Evolutionary conservation across 2,888 invertebrate species (phyloP).

Genomic region (Callyntrura sp.): DNA sequence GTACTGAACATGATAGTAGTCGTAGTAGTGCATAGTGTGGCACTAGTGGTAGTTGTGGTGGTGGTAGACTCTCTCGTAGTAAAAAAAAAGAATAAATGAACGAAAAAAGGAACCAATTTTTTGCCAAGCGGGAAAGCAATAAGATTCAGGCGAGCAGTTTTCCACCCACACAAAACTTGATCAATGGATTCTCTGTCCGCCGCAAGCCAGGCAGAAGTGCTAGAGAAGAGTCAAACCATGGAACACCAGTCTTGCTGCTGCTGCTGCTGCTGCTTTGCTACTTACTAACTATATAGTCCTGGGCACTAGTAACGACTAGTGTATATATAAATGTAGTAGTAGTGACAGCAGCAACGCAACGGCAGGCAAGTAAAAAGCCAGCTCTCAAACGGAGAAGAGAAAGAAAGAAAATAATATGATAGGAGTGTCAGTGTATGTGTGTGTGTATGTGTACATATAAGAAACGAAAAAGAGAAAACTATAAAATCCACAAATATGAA

Average conservation of each 20-base stretch:
- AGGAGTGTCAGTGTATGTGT: too few relatives aligned
- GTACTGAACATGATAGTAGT: slow-evolving; percentile 18
- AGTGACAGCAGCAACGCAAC: slow-evolving; percentile 51
- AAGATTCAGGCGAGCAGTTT: slow-evolving; percentile 79
- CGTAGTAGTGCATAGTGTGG: not conserved
- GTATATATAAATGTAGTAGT: not conserved
- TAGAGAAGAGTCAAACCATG: slow-evolving; percentile 72
- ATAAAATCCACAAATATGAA: slow-evolving; percentile 64
- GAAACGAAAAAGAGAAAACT: slow-evolving; percentile 51
- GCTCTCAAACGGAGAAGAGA: slow-evolving; percentile 55
- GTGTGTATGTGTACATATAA: not conserved
- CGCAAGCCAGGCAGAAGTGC: slow-evolving; percentile 75
- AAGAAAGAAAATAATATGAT: slow-evolving; percentile 49
- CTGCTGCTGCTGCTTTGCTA: not conserved
- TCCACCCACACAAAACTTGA: slow-evolving; percentile 82
- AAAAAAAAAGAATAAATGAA: slow-evolving; percentile 61
- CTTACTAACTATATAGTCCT: not conserved
- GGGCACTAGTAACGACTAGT: not conserved
- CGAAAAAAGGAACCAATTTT: slow-evolving; percentile 72
- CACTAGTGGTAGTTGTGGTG: slow-evolving; percentile 12
- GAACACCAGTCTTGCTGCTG: slow-evolving; percentile 45
- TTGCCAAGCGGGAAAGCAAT: slow-evolving; percentile 79
- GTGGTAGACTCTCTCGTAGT: slow-evolving; percentile 30
- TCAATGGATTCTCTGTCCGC: slow-evolving; percentile 80
- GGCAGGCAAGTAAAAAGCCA: slow-evolving; percentile 54